Base-by-base conservation (phyloP, 1,140 invertebrate species). In the Anthonomus grandis region DNA sequence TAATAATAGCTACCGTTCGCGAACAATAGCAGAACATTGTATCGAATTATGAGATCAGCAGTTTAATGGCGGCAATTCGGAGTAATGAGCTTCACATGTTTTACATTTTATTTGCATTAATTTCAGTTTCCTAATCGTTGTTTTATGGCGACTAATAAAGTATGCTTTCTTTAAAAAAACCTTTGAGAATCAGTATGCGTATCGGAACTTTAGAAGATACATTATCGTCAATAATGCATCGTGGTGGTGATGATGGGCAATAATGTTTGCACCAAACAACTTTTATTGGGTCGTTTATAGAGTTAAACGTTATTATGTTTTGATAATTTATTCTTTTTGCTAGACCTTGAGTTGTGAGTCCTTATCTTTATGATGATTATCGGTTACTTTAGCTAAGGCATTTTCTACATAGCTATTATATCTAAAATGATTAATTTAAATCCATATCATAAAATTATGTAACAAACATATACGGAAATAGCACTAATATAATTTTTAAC, bases 91-190 rank as follows among this genome's bases (percentile, higher is more conserved):
- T 62, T 62, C 55, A 39, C 60, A 51, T 62, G 60, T 62, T 62
- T 62, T 55, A 62, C 60, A 62, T 59, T 59, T 52, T 59, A 58
- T 62, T 62, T 62, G 60, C 56, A 62, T 62, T 62, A 59, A 59
- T 62, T 62, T 62, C 51, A 51, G 53, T 58, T 62, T 62, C 60
- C 60, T 62, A 55, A 62, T 62, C 56, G 60, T 34, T 24, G 27
- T 62, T 62, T 62, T 62, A 62, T 59, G 56, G 56, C 17, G 17
- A 39, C 48, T 51, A 49, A 62, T 62, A 62, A 62, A 57, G 49
- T 37, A 49, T 49, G 41, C 60, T 55, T 59, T 58, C 56, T 52
- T 62, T 62, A 58, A 15, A 49, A 25, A 50, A 37, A 34, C 18
- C 25, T 45, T 51, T 9, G 9, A 49, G 52, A 62, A 62, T 56